A percentile compares a stretch with the other conserved stretches of the same genome.
Conservation (phyloP, 2,888 invertebrate genomes). For the Horisme vitalbata region DNA sequence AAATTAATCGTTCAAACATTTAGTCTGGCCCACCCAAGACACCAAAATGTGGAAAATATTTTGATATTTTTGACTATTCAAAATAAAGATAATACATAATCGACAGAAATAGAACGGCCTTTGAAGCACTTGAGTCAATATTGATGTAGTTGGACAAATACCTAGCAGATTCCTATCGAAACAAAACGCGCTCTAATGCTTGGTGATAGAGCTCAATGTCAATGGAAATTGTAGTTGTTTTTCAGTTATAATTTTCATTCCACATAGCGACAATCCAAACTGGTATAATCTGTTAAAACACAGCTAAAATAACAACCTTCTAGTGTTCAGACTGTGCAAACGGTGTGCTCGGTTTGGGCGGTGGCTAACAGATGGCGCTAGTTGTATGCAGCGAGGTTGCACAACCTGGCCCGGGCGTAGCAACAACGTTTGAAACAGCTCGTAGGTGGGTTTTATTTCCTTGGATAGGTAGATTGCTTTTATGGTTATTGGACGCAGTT, state of each 20-base stretch:
- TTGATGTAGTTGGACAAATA: conserved; percentile 41
- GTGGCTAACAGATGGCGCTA: conserved; percentile 51
- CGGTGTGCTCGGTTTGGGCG: conserved; percentile 27
- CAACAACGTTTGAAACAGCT: conserved; percentile 42
- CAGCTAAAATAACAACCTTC: conserved; percentile 18
- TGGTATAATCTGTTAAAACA: conserved; percentile 27
- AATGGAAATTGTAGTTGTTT: conserved; percentile 13
- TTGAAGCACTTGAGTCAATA: conserved; percentile 48
- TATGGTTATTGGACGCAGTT: conserved; percentile 29
- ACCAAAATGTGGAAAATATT: background rate
- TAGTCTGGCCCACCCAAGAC: background rate
- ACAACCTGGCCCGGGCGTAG: conserved; percentile 26
- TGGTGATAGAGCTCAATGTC: conserved; percentile 4
- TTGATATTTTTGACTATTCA: conserved; percentile 19
- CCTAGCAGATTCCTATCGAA: conserved; percentile 9
- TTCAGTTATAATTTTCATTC: conserved; percentile 22
- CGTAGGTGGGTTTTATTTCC: conserved; percentile 33
- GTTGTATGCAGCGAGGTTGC: conserved; percentile 17
- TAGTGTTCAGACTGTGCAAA: conserved; percentile 9
- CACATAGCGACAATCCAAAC: conserved; percentile 29
- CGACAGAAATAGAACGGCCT: conserved; percentile 47
- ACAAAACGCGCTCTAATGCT: conserved; percentile 4
- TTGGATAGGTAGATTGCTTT: conserved; percentile 28
- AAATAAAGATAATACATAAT: conserved; percentile 37
- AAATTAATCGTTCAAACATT: too few species aligned